These are phyloP conservation scores for Scolopax bukidnonensis DNA, from an alignment of 2,797 vertebrate genomes.

Conservation along the genomic window DNA sequence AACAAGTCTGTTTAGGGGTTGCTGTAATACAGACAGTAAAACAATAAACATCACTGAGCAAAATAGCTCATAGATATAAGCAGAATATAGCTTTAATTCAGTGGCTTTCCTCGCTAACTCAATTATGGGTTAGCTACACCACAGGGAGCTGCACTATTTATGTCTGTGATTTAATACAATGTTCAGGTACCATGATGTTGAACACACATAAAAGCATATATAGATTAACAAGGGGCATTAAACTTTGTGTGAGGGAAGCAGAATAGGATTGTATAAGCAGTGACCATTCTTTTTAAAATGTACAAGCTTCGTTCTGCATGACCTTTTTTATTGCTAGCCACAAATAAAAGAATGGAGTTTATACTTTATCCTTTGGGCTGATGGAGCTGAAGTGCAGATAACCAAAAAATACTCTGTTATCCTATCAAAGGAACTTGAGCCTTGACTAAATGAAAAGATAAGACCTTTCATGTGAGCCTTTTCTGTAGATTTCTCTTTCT, in stretches of 20 bases:
- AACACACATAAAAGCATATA: neutral
- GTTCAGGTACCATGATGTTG: neutral
- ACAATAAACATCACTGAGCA: neutral
- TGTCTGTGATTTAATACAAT: conserved; percentile 2
- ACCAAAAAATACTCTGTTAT: neutral
- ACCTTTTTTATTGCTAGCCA: conserved; percentile 20
- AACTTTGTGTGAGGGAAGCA: conserved; percentile 1
- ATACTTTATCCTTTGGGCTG: conserved; percentile 2
- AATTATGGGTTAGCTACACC: neutral
- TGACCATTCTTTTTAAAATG: neutral
- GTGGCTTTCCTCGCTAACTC: neutral
- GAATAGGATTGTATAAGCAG: neutral
- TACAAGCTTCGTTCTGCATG: neutral
- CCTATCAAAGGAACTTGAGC: neutral
- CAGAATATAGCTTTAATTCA: neutral
- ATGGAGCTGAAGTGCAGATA: conserved; percentile 23
- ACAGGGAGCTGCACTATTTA: neutral
- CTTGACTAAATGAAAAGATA: conserved; percentile 33
- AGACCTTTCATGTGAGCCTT: neutral
- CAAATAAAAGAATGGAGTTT: neutral
- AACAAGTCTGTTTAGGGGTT: neutral
- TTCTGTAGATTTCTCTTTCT: conserved; percentile 10
- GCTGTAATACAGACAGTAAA: neutral
- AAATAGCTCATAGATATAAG: neutral
- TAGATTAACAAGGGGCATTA: conserved; percentile 1